Evolutionary conservation across 2,797 vertebrate species (phyloP), one percentile per base, ranked within the genome.

Genomic region (Ceyx erithaca): DNA sequence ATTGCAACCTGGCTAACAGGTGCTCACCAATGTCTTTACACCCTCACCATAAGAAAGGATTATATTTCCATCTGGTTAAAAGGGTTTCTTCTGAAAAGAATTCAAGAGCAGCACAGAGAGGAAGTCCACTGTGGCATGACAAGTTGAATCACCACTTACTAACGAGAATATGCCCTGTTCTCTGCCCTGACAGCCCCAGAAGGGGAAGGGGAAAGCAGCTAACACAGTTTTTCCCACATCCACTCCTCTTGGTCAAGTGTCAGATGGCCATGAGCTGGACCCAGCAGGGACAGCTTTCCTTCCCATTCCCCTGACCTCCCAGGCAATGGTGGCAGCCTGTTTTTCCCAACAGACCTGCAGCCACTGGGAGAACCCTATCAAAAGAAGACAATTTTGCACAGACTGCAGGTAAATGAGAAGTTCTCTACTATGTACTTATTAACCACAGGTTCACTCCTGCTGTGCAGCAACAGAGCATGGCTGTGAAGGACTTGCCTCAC

Each of bases 1-100:
- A 96, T 84, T 96, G 94, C 92, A 97, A 96, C 94, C 96, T 95
- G 95, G 89, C 87, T 90, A 96, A 92, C 96, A 97, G 96, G 95
- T 97, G 95, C 86, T 95, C 95, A 91, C 92, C 82, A 87, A 82
- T 25, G 54, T 86, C 92, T 96, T 97, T 94, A 95, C 89, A 94
- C 45, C 70, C 75, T 76, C 68, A 82, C 59, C 86, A 55, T 94
- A 92, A 87, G 68, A 90, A 95, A 89, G 89, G 79, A 83, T 83
- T 92, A 12, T 93, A 93, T 87, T 94, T 96, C 85, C 89, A 92
- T 85, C 90, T 92, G 93, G 88, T 87, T 90, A 87, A 92, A 92
- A 91, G 69, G 62, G 40, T 84, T 58, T 33, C 75, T 90, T 91
- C 82, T 59, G 66, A 80, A 68, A 69, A 77, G 70, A 86, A 92